Conservation (phyloP, 37 sponge, comb jelly and placozoan genomes). For the Amphimedon queenslandica region DNA sequence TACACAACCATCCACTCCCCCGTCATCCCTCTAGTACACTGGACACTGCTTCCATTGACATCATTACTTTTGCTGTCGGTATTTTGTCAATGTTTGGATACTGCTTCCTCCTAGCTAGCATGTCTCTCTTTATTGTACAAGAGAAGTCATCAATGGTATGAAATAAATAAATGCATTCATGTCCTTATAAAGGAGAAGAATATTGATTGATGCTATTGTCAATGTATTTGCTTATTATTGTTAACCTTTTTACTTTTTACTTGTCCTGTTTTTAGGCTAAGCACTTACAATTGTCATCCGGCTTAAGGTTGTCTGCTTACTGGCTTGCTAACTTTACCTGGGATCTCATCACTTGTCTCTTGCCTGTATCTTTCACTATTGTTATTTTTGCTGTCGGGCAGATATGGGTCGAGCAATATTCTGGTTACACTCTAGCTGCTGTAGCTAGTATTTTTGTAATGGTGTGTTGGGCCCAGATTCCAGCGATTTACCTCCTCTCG, state of each 20-base stretch:
- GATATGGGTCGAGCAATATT: background rate
- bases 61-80: slow-evolving; percentile 2
- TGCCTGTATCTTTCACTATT: background rate
- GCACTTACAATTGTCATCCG: slow-evolving; percentile 92
- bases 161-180: too few relatives aligned
- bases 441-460: background rate
- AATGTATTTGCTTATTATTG: background rate
- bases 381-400: background rate
- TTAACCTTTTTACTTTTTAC: background rate
- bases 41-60: slow-evolving; percentile 7
- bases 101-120: slow-evolving; percentile 4
- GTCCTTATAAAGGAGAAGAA: too few relatives aligned
- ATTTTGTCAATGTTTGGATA: background rate
- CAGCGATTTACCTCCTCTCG: background rate
- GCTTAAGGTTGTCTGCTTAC: slow-evolving; percentile 49
- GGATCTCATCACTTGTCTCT: background rate
- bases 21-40: background rate
- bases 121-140: slow-evolving; percentile 5
- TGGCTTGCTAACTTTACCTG: slow-evolving; percentile 21
- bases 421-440: background rate
- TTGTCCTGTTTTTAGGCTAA: slow-evolving; percentile 58
- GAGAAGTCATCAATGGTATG: slow-evolving; percentile 24
- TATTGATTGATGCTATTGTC: too few relatives aligned
- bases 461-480: background rate
- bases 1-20: slow-evolving; percentile 1